Evolutionary conservation across 2,113 vertebrate genomes (phyloP).

Genomic region (Desmodus rotundus): DNA sequence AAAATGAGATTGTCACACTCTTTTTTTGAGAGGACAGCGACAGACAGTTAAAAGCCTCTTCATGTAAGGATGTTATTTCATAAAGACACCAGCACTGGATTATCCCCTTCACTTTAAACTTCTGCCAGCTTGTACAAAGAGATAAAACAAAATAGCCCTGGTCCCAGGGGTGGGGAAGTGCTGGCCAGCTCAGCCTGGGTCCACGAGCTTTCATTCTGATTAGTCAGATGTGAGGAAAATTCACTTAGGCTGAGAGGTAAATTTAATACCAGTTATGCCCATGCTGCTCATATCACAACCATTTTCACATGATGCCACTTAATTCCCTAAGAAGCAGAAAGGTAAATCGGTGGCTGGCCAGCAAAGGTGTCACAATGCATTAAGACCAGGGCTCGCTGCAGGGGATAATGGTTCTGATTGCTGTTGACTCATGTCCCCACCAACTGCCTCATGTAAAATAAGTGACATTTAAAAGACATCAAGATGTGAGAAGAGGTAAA

Average conservation of each 20-base stretch:
- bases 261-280: slow-evolving; percentile 95
- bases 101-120: slow-evolving; percentile 91
- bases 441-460: slow-evolving; percentile 95
- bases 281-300: slow-evolving; percentile 98
- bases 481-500: slow-evolving; percentile 89
- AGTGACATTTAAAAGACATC: slow-evolving; percentile 95
- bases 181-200: slow-evolving; percentile 89
- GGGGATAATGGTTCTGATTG: slow-evolving; percentile 96
- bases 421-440: slow-evolving; percentile 90
- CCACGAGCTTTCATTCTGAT: slow-evolving; percentile 95
- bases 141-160: slow-evolving; percentile 92
- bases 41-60: slow-evolving; percentile 92
- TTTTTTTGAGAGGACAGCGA: slow-evolving; percentile 83
- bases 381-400: slow-evolving; percentile 88
- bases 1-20: slow-evolving; percentile 90
- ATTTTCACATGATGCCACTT: slow-evolving; percentile 97
- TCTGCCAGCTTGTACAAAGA: slow-evolving; percentile 91
- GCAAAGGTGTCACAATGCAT: slow-evolving; percentile 91
- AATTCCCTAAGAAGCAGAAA: slow-evolving; percentile 94
- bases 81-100: slow-evolving; percentile 90
- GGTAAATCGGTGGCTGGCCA: slow-evolving; percentile 89
- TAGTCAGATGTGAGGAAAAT: slow-evolving; percentile 94
- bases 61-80: slow-evolving; percentile 92
- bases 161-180: slow-evolving; percentile 88
- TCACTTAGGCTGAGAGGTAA: slow-evolving; percentile 94